Conservation (phyloP, 2,113 vertebrate genomes). For the Odontophorus gujanensis region DNA sequence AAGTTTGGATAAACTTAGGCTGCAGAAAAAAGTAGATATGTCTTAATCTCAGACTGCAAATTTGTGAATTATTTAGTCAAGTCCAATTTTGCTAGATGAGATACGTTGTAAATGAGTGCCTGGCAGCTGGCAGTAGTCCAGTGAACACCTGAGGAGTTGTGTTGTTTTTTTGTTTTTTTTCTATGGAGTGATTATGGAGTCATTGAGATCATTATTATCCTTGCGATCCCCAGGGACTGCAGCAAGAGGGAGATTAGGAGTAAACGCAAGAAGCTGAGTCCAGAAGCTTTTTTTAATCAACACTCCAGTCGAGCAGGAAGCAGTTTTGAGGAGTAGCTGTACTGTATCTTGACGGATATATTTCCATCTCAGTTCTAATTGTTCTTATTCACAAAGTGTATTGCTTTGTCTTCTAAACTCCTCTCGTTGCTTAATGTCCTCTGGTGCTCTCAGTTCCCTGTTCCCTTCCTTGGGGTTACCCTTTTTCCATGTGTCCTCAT, state of each 20-base stretch:
- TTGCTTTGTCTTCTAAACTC: not conserved
- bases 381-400: not conserved
- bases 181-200: not conserved
- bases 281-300: not conserved
- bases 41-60: not conserved
- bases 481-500: not conserved
- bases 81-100: not conserved
- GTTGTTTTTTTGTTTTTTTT: not conserved
- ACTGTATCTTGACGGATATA: not conserved
- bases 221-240: not conserved
- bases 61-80: conserved; percentile 4
- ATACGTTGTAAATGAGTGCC: not conserved
- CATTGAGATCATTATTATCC: not conserved
- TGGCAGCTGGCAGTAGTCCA: not conserved
- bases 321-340: not conserved
- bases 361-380: not conserved
- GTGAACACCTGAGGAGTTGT: not conserved
- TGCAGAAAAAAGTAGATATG: rapidly evolving
- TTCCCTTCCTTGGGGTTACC: not conserved
- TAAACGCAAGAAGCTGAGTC: not conserved
- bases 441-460: not conserved
- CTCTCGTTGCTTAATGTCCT: not conserved
- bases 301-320: not conserved
- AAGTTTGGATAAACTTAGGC: conserved; percentile 3
- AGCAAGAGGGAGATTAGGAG: not conserved